phyloP scores from a whole-genome alignment of 2,797 vertebrate genomes.

The Diplodus puntazzo region DNA sequence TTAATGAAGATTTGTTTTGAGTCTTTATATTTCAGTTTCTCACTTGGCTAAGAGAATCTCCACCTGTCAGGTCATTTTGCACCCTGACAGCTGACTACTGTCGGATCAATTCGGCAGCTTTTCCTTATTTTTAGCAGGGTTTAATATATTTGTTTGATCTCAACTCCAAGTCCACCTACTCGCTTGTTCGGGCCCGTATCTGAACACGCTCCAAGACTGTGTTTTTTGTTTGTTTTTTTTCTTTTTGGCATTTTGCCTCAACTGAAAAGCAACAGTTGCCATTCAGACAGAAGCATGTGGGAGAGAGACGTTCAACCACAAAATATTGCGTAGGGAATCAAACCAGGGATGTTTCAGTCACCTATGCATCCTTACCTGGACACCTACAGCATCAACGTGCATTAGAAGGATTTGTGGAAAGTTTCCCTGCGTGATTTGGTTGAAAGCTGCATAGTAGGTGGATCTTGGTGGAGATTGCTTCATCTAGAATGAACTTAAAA shows the following conservation, averaged over 20 bases:
- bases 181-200: not conserved
- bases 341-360: not conserved
- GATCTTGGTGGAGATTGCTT: not conserved
- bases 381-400: not conserved
- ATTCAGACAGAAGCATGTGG: not conserved
- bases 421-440: not conserved
- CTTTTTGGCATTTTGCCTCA: not conserved
- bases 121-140: not conserved
- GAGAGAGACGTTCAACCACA: not conserved
- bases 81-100: not conserved
- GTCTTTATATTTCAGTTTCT: not conserved
- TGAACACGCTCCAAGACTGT: not conserved
- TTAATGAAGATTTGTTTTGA: conserved; percentile 14
- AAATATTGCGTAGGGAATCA: not conserved
- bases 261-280: not conserved
- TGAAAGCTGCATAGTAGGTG: not conserved
- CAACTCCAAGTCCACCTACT: not conserved
- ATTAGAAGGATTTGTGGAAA: not conserved
- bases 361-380: not conserved
- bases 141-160: not conserved
- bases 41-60: not conserved
- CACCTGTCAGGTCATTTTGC: not conserved
- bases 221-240: not conserved
- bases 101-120: not conserved
- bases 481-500: not conserved